Percentiles rank a stretch among this genome's conserved stretches.
phyloP scores from a whole-genome alignment of 2,113 vertebrate genomes.

The Muscicapa adusta region DNA sequence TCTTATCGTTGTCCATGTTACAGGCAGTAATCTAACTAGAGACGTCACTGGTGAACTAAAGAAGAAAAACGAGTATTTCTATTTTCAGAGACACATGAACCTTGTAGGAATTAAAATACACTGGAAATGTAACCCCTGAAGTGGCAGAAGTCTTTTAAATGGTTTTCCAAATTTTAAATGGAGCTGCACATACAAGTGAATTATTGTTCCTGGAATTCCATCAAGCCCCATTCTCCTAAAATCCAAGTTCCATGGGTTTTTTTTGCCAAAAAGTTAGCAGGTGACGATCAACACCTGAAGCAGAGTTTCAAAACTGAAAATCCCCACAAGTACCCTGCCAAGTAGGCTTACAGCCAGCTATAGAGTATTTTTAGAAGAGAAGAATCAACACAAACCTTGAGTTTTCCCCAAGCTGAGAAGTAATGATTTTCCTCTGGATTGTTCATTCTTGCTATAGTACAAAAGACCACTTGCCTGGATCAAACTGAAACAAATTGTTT shows the following conservation, averaged over 20 bases:
- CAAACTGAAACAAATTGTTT: background rate
- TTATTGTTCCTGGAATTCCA: background rate
- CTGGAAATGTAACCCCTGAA: slow-evolving; percentile 16
- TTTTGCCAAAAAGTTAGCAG: background rate
- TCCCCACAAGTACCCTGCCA: background rate
- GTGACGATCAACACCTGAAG: background rate
- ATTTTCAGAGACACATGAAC: slow-evolving; percentile 24
- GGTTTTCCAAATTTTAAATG: background rate
- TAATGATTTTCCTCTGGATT: background rate
- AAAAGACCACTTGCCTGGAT: background rate
- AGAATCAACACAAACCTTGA: background rate
- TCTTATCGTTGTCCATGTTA: background rate
- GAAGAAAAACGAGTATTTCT: slow-evolving; percentile 25
- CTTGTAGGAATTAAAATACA: background rate
- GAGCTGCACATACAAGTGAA: background rate
- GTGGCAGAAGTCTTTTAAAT: background rate
- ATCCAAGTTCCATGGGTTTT: background rate
- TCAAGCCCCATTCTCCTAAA: background rate
- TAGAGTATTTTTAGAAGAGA: background rate
- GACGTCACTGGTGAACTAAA: background rate
- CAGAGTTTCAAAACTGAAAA: background rate
- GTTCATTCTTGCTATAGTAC: background rate
- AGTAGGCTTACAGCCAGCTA: background rate
- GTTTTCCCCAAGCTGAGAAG: background rate
- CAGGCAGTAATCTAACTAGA: background rate